phyloP scores from a whole-genome alignment of 1,140 invertebrate genomes.

The Nomia melanderi region DNA sequence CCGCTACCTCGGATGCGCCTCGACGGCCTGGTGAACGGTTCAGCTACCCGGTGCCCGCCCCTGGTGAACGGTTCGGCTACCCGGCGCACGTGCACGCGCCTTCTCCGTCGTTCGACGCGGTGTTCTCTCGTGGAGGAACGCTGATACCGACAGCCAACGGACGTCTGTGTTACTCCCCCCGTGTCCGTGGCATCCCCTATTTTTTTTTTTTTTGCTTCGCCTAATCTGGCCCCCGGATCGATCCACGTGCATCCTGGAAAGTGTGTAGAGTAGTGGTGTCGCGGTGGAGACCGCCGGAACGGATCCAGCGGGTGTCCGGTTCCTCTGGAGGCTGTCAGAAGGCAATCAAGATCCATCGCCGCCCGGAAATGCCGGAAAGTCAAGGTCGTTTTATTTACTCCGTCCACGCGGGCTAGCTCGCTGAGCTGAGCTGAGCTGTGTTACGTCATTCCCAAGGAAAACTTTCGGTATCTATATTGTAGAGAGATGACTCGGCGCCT shows the following conservation, averaged over 20 bases:
- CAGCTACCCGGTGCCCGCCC: too few relatives aligned
- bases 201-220: not conserved
- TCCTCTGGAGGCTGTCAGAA: slow-evolving; percentile 86
- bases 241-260: slow-evolving; percentile 8
- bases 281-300: slow-evolving; percentile 48
- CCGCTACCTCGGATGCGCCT: not conserved
- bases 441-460: too few relatives aligned
- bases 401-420: not conserved
- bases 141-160: too few relatives aligned
- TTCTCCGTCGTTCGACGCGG: not conserved
- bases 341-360: slow-evolving; percentile 86
- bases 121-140: too few relatives aligned
- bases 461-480: too few relatives aligned
- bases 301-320: slow-evolving; percentile 40
- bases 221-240: not conserved
- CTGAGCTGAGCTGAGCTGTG: too few relatives aligned
- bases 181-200: too few relatives aligned
- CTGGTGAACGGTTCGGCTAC: too few relatives aligned
- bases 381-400: slow-evolving; percentile 81
- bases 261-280: slow-evolving; percentile 30
- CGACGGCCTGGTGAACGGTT: not conserved
- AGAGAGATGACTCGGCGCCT: too few relatives aligned
- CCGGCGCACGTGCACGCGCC: not conserved
- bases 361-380: slow-evolving; percentile 86
- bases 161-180: too few relatives aligned